Evolutionary conservation across 2,113 vertebrate species (phyloP).

Genomic region (Tretioscincus oriximinensis): DNA sequence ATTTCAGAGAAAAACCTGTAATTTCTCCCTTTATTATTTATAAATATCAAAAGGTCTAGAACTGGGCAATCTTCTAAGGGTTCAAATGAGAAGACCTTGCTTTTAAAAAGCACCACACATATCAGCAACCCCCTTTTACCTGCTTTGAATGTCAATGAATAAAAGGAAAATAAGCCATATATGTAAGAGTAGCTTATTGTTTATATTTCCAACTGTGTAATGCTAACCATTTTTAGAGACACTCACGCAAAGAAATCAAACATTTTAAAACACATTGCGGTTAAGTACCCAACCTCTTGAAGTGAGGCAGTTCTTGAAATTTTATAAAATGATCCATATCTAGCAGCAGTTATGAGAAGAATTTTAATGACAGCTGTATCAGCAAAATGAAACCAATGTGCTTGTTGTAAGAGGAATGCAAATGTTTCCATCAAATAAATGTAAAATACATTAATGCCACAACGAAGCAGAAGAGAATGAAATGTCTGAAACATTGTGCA

Average conservation of each 20-base stretch:
- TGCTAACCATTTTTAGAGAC: neutral
- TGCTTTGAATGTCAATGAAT: slow-evolving; percentile 49
- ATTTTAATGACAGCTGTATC: slow-evolving; percentile 54
- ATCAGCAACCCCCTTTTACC: slow-evolving; percentile 25
- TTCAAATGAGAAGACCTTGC: slow-evolving; percentile 47
- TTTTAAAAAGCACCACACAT: slow-evolving; percentile 45
- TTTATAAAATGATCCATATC: neutral
- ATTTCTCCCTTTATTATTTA: slow-evolving; percentile 63
- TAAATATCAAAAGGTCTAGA: slow-evolving; percentile 57
- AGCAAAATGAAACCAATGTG: slow-evolving; percentile 46
- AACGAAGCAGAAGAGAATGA: slow-evolving; percentile 41
- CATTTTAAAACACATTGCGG: neutral
- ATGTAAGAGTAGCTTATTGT: neutral
- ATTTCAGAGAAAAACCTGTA: slow-evolving; percentile 59
- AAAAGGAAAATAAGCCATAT: slow-evolving; percentile 7
- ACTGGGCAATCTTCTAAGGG: slow-evolving; percentile 2
- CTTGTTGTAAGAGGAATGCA: slow-evolving; percentile 56
- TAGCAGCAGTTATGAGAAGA: slow-evolving; percentile 30
- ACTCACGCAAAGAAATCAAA: neutral
- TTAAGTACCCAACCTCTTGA: slow-evolving; percentile 16
- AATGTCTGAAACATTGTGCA: slow-evolving; percentile 15
- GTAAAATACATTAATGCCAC: slow-evolving; percentile 54
- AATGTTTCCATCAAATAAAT: slow-evolving; percentile 53
- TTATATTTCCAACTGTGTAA: neutral
- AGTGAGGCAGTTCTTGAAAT: neutral